phyloP scores from a whole-genome alignment of 2,888 invertebrate species.

The Eristalis intricaria region DNA sequence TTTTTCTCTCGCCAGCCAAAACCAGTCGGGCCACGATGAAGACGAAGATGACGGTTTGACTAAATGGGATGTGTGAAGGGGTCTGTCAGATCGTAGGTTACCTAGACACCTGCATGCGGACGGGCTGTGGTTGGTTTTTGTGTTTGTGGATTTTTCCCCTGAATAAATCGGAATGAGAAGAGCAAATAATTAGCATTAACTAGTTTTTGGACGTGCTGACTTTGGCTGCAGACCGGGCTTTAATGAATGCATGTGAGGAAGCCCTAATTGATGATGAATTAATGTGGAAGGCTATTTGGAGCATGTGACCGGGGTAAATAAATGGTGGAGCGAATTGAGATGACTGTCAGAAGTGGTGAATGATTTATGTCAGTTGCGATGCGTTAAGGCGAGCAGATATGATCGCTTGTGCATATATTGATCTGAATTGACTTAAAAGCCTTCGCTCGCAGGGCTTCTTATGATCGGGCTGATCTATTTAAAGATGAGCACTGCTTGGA shows the following conservation, averaged over 20 bases:
- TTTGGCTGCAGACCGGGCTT: neutral
- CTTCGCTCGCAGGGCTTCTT: neutral
- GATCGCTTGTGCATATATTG: neutral
- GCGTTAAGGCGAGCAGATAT: neutral
- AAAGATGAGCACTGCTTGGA: neutral
- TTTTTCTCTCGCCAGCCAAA: slow-evolving; percentile 7
- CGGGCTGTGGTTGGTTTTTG: neutral
- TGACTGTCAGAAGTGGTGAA: neutral
- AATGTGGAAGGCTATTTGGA: slow-evolving; percentile 37
- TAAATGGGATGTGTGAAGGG: slow-evolving; percentile 60
- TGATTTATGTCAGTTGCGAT: neutral
- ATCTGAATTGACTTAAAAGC: neutral
- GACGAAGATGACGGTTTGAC: slow-evolving; percentile 23
- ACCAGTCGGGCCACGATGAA: slow-evolving; percentile 25
- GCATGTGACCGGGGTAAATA: slow-evolving; percentile 30
- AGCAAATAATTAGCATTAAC: slow-evolving; percentile 30
- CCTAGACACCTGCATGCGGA: slow-evolving; percentile 42
- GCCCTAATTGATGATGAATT: slow-evolving; percentile 35
- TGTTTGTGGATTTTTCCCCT: neutral
- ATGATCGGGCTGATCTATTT: neutral
- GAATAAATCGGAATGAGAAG: slow-evolving; percentile 26
- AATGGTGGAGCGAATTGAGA: neutral
- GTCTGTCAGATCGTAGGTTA: slow-evolving; percentile 59
- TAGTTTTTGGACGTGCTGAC: slow-evolving; percentile 3
- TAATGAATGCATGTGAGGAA: slow-evolving; percentile 14